Evolutionary conservation across 2,797 vertebrate genomes (phyloP).

Genomic region (Geotrypetes seraphini): DNA sequence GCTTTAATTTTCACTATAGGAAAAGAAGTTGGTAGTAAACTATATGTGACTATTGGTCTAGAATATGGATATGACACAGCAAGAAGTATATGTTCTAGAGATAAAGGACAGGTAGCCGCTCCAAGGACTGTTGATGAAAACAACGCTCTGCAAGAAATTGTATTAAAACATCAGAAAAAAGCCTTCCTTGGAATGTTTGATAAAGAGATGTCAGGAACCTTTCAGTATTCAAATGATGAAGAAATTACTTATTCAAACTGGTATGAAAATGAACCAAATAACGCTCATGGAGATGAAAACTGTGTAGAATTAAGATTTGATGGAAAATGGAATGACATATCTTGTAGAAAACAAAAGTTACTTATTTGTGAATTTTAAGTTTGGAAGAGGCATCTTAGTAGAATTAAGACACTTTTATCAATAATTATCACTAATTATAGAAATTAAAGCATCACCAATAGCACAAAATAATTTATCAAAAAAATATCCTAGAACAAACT

Average conservation of each 20-base stretch:
- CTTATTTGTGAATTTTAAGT: constrained; percentile 3
- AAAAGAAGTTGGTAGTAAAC: constrained; percentile 21
- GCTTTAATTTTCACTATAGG: constrained; percentile 22
- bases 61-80: constrained; percentile 17
- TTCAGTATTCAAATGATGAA: background rate
- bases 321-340: background rate
- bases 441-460: too few species aligned
- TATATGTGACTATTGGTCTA: constrained; percentile 18
- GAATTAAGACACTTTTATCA: too few species aligned
- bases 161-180: background rate
- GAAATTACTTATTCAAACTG: background rate
- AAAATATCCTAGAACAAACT: too few species aligned
- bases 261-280: constrained; percentile 22
- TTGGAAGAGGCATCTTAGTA: too few species aligned
- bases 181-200: background rate
- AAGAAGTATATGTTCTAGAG: constrained; percentile 11
- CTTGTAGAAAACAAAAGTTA: background rate
- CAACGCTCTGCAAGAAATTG: background rate
- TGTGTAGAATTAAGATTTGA: background rate
- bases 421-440: too few species aligned
- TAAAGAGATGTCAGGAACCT: background rate
- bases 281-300: background rate
- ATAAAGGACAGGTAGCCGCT: constrained; percentile 26
- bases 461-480: too few species aligned
- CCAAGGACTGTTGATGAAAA: constrained; percentile 22